Conservation (phyloP, 92 coral and sea anemone species). For the Micromussa lordhowensis region DNA sequence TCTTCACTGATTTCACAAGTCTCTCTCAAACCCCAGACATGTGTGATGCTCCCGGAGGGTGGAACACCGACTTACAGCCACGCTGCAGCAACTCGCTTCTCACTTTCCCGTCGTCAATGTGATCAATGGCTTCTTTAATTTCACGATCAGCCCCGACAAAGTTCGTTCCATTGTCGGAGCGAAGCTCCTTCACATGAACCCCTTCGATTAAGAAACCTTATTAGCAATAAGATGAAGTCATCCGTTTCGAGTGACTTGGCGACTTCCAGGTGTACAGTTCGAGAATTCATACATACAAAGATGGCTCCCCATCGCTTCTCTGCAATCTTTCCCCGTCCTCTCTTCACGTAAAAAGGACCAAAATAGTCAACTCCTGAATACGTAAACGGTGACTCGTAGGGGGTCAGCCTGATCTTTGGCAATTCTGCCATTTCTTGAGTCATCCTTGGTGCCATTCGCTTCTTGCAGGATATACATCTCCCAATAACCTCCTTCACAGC, state of each 20-base stretch:
- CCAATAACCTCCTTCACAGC: conserved; percentile 31
- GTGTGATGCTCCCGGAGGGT: conserved; percentile 61
- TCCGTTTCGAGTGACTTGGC: conserved; percentile 35
- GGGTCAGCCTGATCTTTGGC: conserved; percentile 51
- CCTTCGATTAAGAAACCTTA: conserved; percentile 43
- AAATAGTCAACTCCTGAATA: conserved; percentile 55
- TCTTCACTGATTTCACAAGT: conserved; percentile 47
- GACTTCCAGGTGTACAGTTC: conserved; percentile 45
- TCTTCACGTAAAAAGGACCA: conserved; percentile 53
- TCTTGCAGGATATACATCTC: conserved; percentile 24
- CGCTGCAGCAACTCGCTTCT: conserved; percentile 23
- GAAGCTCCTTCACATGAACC: conserved; percentile 47
- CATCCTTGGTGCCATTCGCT: conserved; percentile 30
- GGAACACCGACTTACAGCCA: conserved; percentile 64
- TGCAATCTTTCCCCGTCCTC: conserved; percentile 47
- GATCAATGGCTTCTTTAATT: conserved; percentile 25
- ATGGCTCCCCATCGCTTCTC: conserved; percentile 38
- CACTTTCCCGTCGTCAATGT: conserved; percentile 43
- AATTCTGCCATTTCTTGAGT: conserved; percentile 53
- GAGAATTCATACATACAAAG: conserved; percentile 33
- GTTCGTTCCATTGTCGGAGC: too few species aligned
- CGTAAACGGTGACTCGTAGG: too few species aligned
- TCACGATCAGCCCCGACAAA: conserved; percentile 60
- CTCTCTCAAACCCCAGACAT: conserved; percentile 64
- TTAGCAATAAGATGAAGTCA: conserved; percentile 43